Base-by-base conservation (phyloP, 2,113 vertebrate genomes). In the Dromaius novaehollandiae region DNA sequence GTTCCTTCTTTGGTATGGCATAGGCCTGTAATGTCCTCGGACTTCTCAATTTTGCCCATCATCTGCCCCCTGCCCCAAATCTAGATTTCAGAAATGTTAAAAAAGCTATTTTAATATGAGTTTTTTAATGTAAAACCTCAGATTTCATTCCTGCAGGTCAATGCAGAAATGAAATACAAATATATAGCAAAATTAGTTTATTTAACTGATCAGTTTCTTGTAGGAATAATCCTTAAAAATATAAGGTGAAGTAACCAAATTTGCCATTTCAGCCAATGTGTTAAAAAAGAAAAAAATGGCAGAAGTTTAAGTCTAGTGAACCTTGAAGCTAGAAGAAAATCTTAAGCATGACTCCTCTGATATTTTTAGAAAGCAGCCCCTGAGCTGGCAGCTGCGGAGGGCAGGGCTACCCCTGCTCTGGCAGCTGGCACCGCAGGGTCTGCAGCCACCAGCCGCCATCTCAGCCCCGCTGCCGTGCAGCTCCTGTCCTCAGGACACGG, bases 401-500 rank as follows among this genome's bases (percentile, higher is more conserved):
- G 3, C 26, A 38, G 13, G 5, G 32, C 4, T 30, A 13, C 5
- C 24, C 21, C 13, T 64, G 36, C 18, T 25, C 44, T 3, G 13
- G 40, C 24, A 50, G 13, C 2, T 34, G 6, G 50, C 20, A 21
- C 2, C 0, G 21, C 6, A 11, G 9, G 34, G 12, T 26, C 17
- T 4, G 7, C 25, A 32, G 8, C 38, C 11, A 9, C 3, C 50
- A 51, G 10, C 9, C 9, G 1, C 0, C 0, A 18, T 21, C n/a
- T 85, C 44, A 63, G 32, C 14, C 40, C 10, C 20, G 30, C 66
- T 3, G 3, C 26, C 21, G 11, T 17, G 14, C 0, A 3, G 7
- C 46, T 86, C n/a, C 11, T 26, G 3, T 56, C 16, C 28, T 71
- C 22, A 56, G 30, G 22, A 40, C 55, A 58, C 17, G 5, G 8